phyloP scores from a whole-genome alignment of 92 coral and sea anemone species.

The Epizoanthus ramosus region DNA sequence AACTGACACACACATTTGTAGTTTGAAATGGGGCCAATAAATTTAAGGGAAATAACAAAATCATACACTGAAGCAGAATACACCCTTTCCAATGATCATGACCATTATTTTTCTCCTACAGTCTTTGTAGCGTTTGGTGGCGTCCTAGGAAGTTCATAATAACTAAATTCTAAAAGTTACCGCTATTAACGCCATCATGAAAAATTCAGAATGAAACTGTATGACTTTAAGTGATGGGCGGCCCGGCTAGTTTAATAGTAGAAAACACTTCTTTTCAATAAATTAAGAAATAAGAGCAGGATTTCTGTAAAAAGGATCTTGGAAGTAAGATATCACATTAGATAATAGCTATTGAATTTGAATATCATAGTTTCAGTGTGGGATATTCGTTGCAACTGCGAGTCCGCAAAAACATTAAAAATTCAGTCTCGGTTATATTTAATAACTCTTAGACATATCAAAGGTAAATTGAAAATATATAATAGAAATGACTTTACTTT shows the following conservation, averaged over 20 bases:
- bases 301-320: no score
- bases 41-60: neutral
- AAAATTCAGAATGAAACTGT: neutral
- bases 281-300: neutral
- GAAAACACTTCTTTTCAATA: neutral
- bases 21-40: conserved; percentile 18
- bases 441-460: no score
- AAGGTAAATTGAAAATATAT: neutral
- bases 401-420: no score
- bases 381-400: no score
- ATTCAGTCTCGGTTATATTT: no score
- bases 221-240: conserved; percentile 20
- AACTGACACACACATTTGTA: conserved; percentile 23
- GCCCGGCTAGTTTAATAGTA: neutral
- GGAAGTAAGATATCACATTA: neutral
- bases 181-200: conserved; percentile 29
- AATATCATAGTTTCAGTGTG: no score
- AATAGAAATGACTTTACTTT: neutral
- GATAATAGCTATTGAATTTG: no score
- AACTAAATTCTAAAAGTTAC: conserved; percentile 13
- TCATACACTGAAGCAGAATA: no score
- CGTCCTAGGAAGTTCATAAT: neutral
- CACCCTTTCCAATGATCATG: neutral
- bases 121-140: neutral
- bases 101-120: neutral